Conservation (phyloP, 64 coral and sea anemone genomes). For the Cladopsammia gracilis region DNA sequence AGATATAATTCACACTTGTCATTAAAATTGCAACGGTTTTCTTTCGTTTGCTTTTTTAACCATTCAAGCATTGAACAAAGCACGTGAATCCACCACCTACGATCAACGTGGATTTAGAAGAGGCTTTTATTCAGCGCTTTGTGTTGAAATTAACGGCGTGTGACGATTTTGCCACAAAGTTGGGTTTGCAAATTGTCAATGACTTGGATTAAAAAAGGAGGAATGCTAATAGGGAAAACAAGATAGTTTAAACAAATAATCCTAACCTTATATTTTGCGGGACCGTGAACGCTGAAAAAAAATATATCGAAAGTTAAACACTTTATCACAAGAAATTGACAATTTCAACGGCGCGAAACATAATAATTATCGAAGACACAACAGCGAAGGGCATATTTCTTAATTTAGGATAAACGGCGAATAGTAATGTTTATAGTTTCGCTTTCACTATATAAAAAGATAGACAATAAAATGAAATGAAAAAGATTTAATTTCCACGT, state of each 20-base stretch:
- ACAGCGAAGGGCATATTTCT: too few relatives aligned
- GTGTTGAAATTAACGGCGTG: background rate
- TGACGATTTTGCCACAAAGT: slow-evolving; percentile 14
- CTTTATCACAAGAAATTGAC: too few relatives aligned
- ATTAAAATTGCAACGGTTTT: slow-evolving; percentile 16
- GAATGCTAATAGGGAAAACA: background rate
- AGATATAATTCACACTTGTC: background rate
- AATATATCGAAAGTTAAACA: too few relatives aligned
- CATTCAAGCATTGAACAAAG: slow-evolving; percentile 2
- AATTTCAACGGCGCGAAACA: too few relatives aligned
- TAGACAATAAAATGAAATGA: too few relatives aligned
- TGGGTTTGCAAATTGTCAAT: background rate
- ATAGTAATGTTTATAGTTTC: too few relatives aligned
- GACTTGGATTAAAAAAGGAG: background rate
- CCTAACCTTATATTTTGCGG: too few relatives aligned
- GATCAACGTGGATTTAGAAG: background rate
- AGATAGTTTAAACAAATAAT: background rate
- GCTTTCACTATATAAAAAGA: too few relatives aligned
- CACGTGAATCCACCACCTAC: slow-evolving; percentile 23
- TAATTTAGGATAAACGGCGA: too few relatives aligned
- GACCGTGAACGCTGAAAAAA: too few relatives aligned
- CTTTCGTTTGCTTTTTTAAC: background rate
- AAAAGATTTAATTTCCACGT: too few relatives aligned
- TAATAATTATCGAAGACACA: too few relatives aligned
- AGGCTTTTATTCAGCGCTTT: slow-evolving; percentile 8